Base-by-base conservation (phyloP, 2,888 invertebrate genomes). In the Piscicola geometra region DNA sequence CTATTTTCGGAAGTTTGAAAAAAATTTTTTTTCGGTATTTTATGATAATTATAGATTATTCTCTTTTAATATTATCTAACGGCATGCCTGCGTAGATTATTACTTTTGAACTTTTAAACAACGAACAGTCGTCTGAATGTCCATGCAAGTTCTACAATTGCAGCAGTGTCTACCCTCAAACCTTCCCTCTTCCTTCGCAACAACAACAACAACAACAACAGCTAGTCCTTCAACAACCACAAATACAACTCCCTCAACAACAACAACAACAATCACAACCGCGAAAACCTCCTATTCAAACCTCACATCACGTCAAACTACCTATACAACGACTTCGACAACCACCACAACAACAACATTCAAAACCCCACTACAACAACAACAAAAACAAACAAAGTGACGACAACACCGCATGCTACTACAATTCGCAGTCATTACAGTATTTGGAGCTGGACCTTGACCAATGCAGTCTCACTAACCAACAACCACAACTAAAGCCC, bases 81-180 rank as follows among this genome's bases (percentile, higher is more conserved):
- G n/a, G n/a, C n/a, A n/a, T n/a, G n/a, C n/a, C n/a, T n/a, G n/a
- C n/a, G n/a, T n/a, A n/a, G n/a, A n/a, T n/a, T n/a, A n/a, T n/a
- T n/a, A n/a, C n/a, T n/a, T n/a, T n/a, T n/a, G n/a, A 5, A 9
- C n/a, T 5, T 56, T 56, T 3, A 18, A 5, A 56, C 25, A 56
- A 5, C 25, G 15, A 18, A 5, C 60, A 56, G 60, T 56, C 60
- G 21, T 56, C 60, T 5, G 60, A 56, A 3, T 56, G 60, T 25
- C 60, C 60, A 15, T 56, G 60, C 60, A 56, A 56, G 60, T 25
- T 56, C 5, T 56, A 56, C 60, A 56, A 56, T n/a, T 56, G 60
- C 25, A 56, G 60, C n/a, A 56, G n/a, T 21, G 3, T 56, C 21
- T 56, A 56, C 60, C 60, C 60, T 3, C 21, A 56, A 21, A 5